These are phyloP conservation scores for Cephus runcator DNA, from an alignment of 2,888 invertebrate species.

Conservation along the genomic window DNA sequence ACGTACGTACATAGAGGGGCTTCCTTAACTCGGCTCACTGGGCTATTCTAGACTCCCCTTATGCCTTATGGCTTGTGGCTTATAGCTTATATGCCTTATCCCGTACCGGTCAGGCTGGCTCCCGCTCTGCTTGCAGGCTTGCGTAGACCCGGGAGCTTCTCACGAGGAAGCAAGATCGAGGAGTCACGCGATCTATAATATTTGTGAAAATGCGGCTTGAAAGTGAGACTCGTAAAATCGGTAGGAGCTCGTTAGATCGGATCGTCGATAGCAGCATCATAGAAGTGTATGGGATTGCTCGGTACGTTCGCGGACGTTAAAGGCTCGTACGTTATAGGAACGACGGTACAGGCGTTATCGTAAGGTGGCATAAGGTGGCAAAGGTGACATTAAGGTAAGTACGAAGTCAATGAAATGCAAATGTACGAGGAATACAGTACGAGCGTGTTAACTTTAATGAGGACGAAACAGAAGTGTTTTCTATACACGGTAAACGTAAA, in stretches of 20 bases:
- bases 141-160: background rate
- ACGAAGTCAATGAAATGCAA: constrained; percentile 55
- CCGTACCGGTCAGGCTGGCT: constrained; percentile 17
- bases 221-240: background rate
- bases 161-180: background rate
- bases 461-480: constrained; percentile 20
- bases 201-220: background rate
- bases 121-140: background rate
- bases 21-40: constrained; percentile 39
- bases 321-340: background rate
- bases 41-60: constrained; percentile 36
- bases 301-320: background rate
- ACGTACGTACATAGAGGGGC: constrained; percentile 40
- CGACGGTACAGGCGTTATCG: background rate
- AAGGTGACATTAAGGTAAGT: background rate
- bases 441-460: background rate
- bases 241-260: background rate
- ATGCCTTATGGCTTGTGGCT: constrained; percentile 37
- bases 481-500: background rate
- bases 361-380: background rate
- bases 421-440: constrained; percentile 30
- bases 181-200: background rate
- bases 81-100: constrained; percentile 33
- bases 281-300: background rate
- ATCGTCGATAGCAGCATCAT: background rate